Evolutionary conservation across 2,113 vertebrate species (phyloP).

Genomic region (Sorex araneus): DNA sequence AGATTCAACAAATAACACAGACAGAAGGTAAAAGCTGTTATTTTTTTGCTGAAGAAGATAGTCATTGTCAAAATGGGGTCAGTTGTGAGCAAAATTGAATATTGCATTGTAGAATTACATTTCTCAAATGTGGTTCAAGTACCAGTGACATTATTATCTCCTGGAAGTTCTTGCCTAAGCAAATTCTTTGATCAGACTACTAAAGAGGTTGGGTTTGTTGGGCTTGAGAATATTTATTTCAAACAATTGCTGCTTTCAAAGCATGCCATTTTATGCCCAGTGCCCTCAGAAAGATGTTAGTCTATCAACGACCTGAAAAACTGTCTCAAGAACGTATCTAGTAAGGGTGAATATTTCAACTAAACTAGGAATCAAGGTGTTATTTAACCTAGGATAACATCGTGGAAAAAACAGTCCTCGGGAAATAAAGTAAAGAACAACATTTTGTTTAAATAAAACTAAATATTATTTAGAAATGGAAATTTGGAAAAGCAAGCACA

Average conservation of each 20-base stretch:
- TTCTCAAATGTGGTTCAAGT: not conserved
- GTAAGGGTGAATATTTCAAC: not conserved
- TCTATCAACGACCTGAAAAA: not conserved
- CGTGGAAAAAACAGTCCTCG: not conserved
- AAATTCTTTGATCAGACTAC: not conserved
- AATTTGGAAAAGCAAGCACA: not conserved
- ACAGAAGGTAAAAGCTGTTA: constrained; percentile 66
- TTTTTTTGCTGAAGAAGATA: not conserved
- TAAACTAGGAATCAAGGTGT: not conserved
- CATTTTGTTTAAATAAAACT: constrained; percentile 17
- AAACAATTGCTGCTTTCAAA: not conserved
- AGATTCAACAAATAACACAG: constrained; percentile 58
- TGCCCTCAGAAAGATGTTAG: not conserved
- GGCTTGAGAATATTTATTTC: not conserved
- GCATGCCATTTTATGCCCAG: not conserved
- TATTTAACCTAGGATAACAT: not conserved
- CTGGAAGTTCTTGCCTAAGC: not conserved
- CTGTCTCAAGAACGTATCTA: not conserved
- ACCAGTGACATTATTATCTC: not conserved
- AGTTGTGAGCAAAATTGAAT: not conserved
- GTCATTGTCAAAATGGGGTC: not conserved
- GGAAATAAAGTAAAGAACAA: not conserved
- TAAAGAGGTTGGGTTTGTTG: not conserved
- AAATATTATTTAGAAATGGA: not conserved
- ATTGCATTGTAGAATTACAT: not conserved